Evolutionary conservation across 2,888 invertebrate species (phyloP).

Genomic region (Scaptomyza flava): DNA sequence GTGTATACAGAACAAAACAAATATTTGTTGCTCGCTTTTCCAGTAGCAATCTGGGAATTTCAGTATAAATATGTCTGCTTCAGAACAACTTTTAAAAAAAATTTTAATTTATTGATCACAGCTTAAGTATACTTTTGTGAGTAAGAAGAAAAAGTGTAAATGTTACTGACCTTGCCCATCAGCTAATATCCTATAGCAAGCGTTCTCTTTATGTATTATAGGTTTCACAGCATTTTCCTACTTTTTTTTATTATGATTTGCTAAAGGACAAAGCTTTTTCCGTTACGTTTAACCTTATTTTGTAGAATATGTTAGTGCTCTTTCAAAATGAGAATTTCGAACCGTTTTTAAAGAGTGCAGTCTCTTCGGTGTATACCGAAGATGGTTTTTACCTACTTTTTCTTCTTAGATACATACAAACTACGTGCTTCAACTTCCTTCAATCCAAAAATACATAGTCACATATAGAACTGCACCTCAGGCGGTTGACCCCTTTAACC

Average conservation of each 20-base stretch:
- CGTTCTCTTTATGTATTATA: background rate
- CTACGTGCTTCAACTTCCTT: constrained; percentile 29
- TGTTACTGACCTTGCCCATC: background rate
- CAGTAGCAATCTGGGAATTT: background rate
- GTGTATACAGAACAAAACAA: too few relatives aligned
- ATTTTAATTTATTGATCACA: too few relatives aligned
- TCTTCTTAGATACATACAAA: constrained; percentile 19
- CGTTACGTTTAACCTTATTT: constrained; percentile 9
- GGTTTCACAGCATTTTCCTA: background rate
- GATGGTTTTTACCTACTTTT: constrained; percentile 20
- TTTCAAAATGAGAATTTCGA: constrained; percentile 1
- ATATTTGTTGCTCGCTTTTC: background rate
- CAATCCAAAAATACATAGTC: constrained; percentile 23
- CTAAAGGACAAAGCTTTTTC: constrained; percentile 37
- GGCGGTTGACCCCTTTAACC: constrained; percentile 47
- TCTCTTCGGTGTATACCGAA: constrained; percentile 44
- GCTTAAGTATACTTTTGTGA: constrained; percentile 22
- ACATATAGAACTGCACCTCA: constrained; percentile 52
- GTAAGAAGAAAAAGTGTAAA: background rate
- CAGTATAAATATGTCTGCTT: constrained; percentile 23
- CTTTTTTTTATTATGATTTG: constrained; percentile 30
- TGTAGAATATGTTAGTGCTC: constrained; percentile 26
- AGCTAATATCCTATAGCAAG: background rate
- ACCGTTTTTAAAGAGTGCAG: constrained; percentile 26
- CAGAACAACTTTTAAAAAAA: too few relatives aligned